Percentiles rank a stretch among this genome's conserved stretches.
These are phyloP conservation scores for Cyprinodon brontotheroides DNA, from an alignment of 2,113 vertebrate genomes.

Conservation along the genomic window DNA sequence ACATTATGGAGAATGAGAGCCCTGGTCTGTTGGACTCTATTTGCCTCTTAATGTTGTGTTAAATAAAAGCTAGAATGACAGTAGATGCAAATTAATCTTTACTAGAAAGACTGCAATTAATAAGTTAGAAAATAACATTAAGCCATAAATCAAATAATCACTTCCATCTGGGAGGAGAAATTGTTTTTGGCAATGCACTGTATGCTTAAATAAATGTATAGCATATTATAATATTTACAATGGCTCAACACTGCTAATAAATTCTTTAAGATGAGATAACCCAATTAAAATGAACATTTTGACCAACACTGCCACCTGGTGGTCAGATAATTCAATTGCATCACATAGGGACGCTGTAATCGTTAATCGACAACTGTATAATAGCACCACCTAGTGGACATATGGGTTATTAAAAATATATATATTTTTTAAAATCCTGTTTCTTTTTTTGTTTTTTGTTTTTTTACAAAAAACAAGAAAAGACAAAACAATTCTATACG, in stretches of 20 bases:
- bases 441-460: not conserved
- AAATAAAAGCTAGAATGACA: not conserved
- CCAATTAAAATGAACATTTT: not conserved
- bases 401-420: not conserved
- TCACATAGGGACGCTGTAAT: not conserved
- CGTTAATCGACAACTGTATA: too few relatives aligned
- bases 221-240: not conserved
- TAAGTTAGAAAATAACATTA: not conserved
- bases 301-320: constrained; percentile 41
- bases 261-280: not conserved
- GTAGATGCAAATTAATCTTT: not conserved
- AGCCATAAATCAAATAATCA: not conserved
- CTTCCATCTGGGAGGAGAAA: not conserved
- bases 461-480: too few relatives aligned
- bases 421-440: not conserved
- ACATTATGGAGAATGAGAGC: constrained; percentile 49
- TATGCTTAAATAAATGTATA: not conserved
- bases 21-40: constrained; percentile 10
- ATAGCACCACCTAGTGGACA: not conserved
- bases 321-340: not conserved
- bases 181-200: not conserved
- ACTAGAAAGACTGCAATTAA: not conserved
- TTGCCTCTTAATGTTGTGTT: constrained; percentile 17
- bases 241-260: not conserved
- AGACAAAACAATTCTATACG: not conserved